These are phyloP conservation scores for Enteromius afrohamiltoni DNA, from an alignment of 2,797 vertebrate species.

Conservation along the genomic window DNA sequence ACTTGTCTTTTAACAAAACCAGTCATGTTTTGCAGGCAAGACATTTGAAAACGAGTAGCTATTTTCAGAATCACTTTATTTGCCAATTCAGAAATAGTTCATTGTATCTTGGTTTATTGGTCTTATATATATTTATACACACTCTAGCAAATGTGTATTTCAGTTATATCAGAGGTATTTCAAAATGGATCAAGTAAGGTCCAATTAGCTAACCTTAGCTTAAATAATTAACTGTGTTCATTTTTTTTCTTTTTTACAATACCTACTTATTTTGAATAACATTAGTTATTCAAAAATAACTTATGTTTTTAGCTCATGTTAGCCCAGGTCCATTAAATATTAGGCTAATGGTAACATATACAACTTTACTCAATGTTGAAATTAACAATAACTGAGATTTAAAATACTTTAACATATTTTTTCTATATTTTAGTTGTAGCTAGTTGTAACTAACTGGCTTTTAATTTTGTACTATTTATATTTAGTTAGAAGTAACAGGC, in stretches of 20 bases:
- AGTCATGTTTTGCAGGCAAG: slow-evolving; percentile 10
- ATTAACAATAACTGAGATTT: background rate
- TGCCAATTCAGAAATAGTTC: background rate
- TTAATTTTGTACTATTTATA: background rate
- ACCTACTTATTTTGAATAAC: too few relatives aligned
- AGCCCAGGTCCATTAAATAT: background rate
- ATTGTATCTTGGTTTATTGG: background rate
- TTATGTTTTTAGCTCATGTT: background rate
- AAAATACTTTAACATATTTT: background rate
- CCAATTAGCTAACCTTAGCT: background rate
- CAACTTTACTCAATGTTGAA: background rate
- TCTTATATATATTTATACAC: background rate
- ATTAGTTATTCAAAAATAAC: background rate
- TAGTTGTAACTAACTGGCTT: background rate
- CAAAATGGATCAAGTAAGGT: background rate
- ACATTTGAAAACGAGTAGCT: background rate
- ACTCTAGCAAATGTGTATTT: background rate
- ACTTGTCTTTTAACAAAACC: slow-evolving; percentile 51
- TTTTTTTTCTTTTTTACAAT: background rate
- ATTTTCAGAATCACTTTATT: background rate
- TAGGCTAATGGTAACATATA: background rate
- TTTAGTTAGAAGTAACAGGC: background rate
- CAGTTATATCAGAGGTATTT: background rate
- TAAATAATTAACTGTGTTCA: background rate
- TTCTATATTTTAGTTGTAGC: background rate